Conservation (phyloP, 2,113 vertebrate species). For the Oryzias woworae region DNA sequence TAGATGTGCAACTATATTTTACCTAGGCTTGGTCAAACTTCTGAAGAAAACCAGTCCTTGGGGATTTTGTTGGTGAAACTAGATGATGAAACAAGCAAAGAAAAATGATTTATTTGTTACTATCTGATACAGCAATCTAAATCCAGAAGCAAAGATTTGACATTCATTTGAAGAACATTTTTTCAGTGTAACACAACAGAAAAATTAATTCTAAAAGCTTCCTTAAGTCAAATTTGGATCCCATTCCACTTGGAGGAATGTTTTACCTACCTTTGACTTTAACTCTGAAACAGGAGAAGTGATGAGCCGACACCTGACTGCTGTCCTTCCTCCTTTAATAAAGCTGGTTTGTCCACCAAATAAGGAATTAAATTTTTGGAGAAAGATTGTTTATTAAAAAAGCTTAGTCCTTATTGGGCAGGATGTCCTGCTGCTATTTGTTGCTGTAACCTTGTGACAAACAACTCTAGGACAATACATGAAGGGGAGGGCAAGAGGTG, state of each 20-base stretch:
- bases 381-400: slow-evolving; percentile 51
- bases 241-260: neutral
- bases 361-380: slow-evolving; percentile 47
- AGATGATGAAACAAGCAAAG: slow-evolving; percentile 11
- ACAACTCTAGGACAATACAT: slow-evolving; percentile 44
- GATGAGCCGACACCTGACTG: slow-evolving; percentile 18
- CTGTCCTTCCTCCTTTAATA: slow-evolving; percentile 50
- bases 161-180: neutral
- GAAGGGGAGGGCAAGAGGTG: slow-evolving; percentile 52
- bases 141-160: too few relatives aligned
- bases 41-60: slow-evolving; percentile 17
- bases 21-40: slow-evolving; percentile 12
- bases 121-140: too few relatives aligned
- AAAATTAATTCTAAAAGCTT: neutral
- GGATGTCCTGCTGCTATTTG: slow-evolving; percentile 52
- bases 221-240: neutral
- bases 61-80: slow-evolving; percentile 8
- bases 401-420: slow-evolving; percentile 38
- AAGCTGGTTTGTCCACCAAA: slow-evolving; percentile 54
- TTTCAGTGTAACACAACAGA: neutral
- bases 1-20: neutral
- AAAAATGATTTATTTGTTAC: neutral
- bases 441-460: slow-evolving; percentile 62
- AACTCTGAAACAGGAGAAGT: slow-evolving; percentile 20
- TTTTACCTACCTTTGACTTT: slow-evolving; percentile 53